Conservation (phyloP, 2,888 invertebrate species). For the Malacosoma neustria region DNA sequence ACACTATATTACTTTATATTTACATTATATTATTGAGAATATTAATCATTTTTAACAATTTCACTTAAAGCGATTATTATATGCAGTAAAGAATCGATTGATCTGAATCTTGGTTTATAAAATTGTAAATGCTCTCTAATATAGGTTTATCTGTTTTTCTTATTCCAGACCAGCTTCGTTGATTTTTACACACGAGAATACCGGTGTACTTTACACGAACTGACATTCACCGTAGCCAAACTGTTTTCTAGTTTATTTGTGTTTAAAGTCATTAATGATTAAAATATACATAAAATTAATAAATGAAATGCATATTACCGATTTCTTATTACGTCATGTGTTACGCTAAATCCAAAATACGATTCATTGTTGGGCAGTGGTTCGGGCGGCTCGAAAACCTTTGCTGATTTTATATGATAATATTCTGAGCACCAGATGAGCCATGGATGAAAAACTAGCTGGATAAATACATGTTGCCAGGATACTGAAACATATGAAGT, state of each 20-base stretch:
- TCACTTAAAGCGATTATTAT: too few relatives aligned
- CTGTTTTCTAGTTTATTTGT: too few relatives aligned
- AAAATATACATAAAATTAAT: neutral
- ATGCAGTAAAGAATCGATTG: too few relatives aligned
- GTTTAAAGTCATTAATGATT: too few relatives aligned
- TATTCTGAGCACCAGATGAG: neutral
- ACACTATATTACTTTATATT: too few relatives aligned
- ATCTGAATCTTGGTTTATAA: too few relatives aligned
- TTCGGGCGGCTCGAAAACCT: slow-evolving; percentile 10
- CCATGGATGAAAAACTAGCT: neutral
- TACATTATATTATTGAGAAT: too few relatives aligned
- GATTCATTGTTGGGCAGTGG: slow-evolving; percentile 10
- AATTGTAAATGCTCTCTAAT: neutral
- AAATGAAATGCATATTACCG: neutral
- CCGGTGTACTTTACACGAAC: neutral
- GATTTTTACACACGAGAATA: neutral
- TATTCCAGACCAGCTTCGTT: neutral
- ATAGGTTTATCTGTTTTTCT: neutral
- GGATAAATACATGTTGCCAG: neutral
- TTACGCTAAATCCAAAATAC: slow-evolving; percentile 39
- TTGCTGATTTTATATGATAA: slow-evolving; percentile 18
- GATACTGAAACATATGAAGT: too few relatives aligned
- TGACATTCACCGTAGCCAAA: too few relatives aligned
- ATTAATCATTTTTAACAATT: too few relatives aligned
- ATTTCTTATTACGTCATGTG: neutral